phyloP scores from a whole-genome alignment of 2,888 invertebrate species.

The Drosophila neoperkinsi region DNA sequence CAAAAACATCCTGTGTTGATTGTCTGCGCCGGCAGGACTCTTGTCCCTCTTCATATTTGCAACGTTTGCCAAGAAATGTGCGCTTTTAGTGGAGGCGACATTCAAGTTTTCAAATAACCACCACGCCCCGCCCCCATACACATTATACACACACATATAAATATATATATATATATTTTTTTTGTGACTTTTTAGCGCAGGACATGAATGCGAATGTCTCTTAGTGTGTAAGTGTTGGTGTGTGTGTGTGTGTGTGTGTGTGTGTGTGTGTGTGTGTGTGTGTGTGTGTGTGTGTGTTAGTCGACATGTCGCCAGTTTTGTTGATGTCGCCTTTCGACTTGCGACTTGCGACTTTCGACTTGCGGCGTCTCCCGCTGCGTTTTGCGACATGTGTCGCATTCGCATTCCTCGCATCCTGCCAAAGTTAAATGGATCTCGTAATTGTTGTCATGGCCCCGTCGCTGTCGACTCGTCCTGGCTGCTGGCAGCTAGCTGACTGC shows the following conservation, averaged over 20 bases:
- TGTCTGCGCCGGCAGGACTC: conserved; percentile 57
- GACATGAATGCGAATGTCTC: conserved; percentile 62
- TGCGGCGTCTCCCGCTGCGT: conserved; percentile 65
- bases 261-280: conserved; percentile 24
- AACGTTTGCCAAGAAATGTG: conserved; percentile 73
- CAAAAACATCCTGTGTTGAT: conserved; percentile 76
- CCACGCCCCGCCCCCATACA: neutral
- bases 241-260: conserved; percentile 10
- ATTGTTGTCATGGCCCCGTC: conserved; percentile 71
- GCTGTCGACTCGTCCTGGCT: conserved; percentile 22
- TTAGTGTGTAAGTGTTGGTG: conserved; percentile 6
- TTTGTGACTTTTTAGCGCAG: conserved; percentile 70
- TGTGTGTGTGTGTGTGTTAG: conserved; percentile 38
- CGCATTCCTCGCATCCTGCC: conserved; percentile 77
- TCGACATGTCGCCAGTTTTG: conserved; percentile 75
- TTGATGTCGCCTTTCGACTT: conserved; percentile 41
- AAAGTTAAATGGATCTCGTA: conserved; percentile 82
- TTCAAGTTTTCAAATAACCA: conserved; percentile 47
- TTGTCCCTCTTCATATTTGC: conserved; percentile 44
- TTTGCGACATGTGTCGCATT: conserved; percentile 81
- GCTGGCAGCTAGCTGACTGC: conserved; percentile 24
- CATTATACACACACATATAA: conserved; percentile 8
- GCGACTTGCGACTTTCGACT: conserved; percentile 53
- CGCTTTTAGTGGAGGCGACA: conserved; percentile 70
- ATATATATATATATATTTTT: conserved; percentile 18